Evolutionary conservation across 2,888 invertebrate species (phyloP), one percentile per base, ranked within the genome.

Genomic region (Nemurella pictetii): DNA sequence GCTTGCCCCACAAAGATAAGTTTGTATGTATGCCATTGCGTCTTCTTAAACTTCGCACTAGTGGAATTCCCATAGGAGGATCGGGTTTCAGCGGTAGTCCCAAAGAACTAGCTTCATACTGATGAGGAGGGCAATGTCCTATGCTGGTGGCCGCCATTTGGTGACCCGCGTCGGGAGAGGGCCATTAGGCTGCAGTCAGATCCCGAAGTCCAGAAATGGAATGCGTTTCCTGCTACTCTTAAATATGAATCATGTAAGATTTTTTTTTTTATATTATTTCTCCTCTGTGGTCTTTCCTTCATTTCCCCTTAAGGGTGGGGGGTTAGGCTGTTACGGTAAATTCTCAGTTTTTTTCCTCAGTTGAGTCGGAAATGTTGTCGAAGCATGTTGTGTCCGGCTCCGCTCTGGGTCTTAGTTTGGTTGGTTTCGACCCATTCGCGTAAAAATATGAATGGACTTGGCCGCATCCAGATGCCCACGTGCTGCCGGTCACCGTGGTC

Each of bases 21-120:
- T 29, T 78, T 78, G 78, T 78, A 78, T 78, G 78, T 27, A 30
- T 78, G 28, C 78, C 78, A 27, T 29, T 78, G 78, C 78, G 78
- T 29, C 78, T 29, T 78, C 55, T 55, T 55, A 55, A 55, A 55
- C 55, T 55, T 55, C 20, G 55, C 55, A 55, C 55, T 55, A 55
- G 55, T 55, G 55, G 55, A 55, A 55, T 55, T 55, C 55, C 55
- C 55, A 20, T 12, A 55, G 20, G 55, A 55, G 55, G 55, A 55
- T 55, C 55, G 12, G 2, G 55, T 55, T 55, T 55, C 55, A 55
- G 55, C 55, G 55, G 55, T 55, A 20, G 55, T 55, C 55, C 55
- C 55, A 55, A 55, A 55, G 55, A 55, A 55, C 55, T 55, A 20
- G 55, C 55, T 55, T 20, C 55, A 55, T 55, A 7, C 3, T 2